Evolutionary conservation across 2,797 vertebrate species (phyloP), one percentile per base, ranked within the genome.

Genomic region (Crenichthys baileyi): DNA sequence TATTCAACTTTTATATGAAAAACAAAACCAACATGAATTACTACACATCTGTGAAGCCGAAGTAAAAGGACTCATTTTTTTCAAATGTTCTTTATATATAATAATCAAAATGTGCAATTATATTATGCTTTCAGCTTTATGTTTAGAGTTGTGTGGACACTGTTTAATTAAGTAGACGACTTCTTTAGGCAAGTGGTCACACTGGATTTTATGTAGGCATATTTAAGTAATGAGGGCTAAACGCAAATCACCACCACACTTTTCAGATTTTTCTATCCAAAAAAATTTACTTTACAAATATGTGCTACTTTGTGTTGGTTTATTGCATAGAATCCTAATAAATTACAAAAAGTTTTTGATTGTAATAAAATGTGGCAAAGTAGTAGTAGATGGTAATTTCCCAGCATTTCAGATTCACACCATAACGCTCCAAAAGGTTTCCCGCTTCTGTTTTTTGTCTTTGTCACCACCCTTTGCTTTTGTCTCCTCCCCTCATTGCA

Each of bases 401-500:
- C n/a, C 26, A 20, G n/a, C 53, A 46, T 51, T 55, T 41, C 48
- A 16, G 76, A 53, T 72, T 74, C 29, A 71, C 75, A 11, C 7
- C 61, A 41, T 84, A 29, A 65, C 31, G 56, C 46, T 41, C 55
- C 46, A 73, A 8, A 36, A 9, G 4, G 60, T 46, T 77, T 22
- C n/a, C 53, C 22, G 50, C 16, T 53, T 55, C 12, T 46, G 3
- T 70, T 73, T 70, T 22, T 48, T 48, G 15, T 60, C 50, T 73
- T 68, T 79, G 70, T 70, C 50, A 7, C 84, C 80, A 72, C 75
- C 76, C 75, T 73, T 83, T 53, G 61, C 79, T 82, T 44, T 50
- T 73, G 46, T 50, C 75, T 70, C 79, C 82, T 81, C 85, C 83
- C 79, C 86, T 79, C 73, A 26, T 82, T 68, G 31, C 41, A 78